phyloP scores from a whole-genome alignment of 2,797 vertebrate species.

The Brachymystax lenok region DNA sequence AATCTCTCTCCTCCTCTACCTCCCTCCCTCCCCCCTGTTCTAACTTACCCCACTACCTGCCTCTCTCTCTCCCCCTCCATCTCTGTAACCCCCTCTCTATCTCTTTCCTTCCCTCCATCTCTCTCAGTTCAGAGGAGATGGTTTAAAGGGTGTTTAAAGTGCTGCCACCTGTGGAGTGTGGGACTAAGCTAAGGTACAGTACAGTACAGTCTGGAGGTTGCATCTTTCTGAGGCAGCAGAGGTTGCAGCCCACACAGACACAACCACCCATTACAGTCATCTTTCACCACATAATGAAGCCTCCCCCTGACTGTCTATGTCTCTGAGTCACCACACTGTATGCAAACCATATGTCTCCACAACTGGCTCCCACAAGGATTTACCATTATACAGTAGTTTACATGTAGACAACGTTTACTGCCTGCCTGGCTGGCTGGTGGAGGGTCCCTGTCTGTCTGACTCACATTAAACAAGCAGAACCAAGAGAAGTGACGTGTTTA shows the following conservation, averaged over 20 bases:
- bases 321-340: not conserved
- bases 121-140: not conserved
- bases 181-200: not conserved
- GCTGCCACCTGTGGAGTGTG: not conserved
- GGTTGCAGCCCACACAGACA: not conserved
- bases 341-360: not conserved
- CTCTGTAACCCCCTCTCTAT: not conserved
- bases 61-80: constrained; percentile 18
- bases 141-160: constrained; percentile 3
- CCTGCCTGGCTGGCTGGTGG: not conserved
- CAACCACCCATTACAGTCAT: too few species aligned
- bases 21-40: not conserved
- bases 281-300: constrained; percentile 4
- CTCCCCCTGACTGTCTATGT: not conserved
- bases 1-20: not conserved
- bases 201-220: not conserved
- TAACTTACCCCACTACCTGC: not conserved
- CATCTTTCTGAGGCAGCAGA: not conserved
- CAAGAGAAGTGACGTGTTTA: not conserved
- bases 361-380: not conserved
- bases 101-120: not conserved
- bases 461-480: not conserved
- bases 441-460: not conserved
- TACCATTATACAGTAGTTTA: constrained; percentile 1
- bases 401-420: constrained; percentile 8